Conservation (phyloP, 2,113 vertebrate genomes). For the Hippocampus abdominalis region DNA sequence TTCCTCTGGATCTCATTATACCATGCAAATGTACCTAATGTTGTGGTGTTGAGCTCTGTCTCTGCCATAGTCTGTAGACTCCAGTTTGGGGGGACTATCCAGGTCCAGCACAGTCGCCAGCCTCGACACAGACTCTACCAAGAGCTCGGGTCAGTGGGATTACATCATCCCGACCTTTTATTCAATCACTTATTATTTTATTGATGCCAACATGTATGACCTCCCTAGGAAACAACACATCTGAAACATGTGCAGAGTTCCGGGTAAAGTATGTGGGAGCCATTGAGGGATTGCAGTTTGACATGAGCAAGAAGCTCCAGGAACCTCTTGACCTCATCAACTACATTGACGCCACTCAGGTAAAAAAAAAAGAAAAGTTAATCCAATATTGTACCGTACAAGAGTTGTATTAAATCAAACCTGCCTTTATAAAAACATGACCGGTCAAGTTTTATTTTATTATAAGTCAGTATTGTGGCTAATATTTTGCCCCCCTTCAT, state of each 20-base stretch:
- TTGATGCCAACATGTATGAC: not conserved
- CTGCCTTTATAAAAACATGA: no score
- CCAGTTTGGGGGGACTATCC: constrained; percentile 95
- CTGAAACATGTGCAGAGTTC: constrained; percentile 90
- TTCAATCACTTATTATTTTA: not conserved
- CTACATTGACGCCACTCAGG: constrained; percentile 94
- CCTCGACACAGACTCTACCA: constrained; percentile 95
- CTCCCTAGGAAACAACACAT: constrained; percentile 77
- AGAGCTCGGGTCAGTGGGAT: constrained; percentile 83
- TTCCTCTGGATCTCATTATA: not conserved
- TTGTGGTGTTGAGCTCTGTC: not conserved
- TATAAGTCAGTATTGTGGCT: no score
- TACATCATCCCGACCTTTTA: not conserved
- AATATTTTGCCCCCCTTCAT: no score
- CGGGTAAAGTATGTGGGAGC: constrained; percentile 91
- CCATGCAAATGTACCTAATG: not conserved
- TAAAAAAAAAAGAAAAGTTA: constrained; percentile 50
- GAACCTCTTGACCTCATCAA: constrained; percentile 92
- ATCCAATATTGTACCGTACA: not conserved
- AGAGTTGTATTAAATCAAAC: not conserved
- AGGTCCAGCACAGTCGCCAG: constrained; percentile 97
- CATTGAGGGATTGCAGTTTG: constrained; percentile 84
- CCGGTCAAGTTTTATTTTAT: no score
- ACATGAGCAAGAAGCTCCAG: constrained; percentile 83
- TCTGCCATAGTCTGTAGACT: constrained; percentile 87